Base-by-base conservation (phyloP, 2,888 invertebrate genomes). In the Chymomyza fuscimana region DNA sequence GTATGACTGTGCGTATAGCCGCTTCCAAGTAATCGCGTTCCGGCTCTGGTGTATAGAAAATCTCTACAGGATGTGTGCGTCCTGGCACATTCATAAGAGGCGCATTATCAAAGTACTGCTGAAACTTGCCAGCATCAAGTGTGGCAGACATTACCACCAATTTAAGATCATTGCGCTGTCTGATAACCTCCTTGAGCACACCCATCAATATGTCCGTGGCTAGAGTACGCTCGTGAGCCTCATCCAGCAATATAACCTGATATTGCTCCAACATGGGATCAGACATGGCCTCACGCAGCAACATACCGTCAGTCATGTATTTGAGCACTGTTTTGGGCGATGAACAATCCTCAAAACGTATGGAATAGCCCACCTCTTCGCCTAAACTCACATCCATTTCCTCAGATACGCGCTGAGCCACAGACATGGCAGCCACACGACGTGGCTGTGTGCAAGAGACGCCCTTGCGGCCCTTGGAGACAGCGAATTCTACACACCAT, bases 241-340 rank as follows among this genome's bases (percentile, higher is more conserved):
- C 99, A 87, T 99, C 99, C 58, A 99, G 95, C 67, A 99, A 92
- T 64, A 92, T 92, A 0, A 91, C 98, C 90, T 98, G 96, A 92
- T 99, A 99, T 12, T 95, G 95, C 82, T 99, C 99, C 7, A 99
- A 92, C 95, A 99, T 96, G 0, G 99, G 99, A 92, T 99, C 99
- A 0, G 98, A 98, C 99, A 99, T 99, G 0, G 98, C 99, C 93
- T 99, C 99, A 74, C 99, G 93, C 46, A 99, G 93, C 91, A 99
- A 94, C 99, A 99, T 99, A 97, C 99, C 99, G 88, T 99, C 99
- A 15, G 99, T 99, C 98, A 99, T 98, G 91, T 99, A 99, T 90
- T 99, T 99, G 1, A 99, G 93, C 36, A 98, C 94, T 0, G 99
- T 99, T 89, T 96, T 97, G 0, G 96, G 94, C 1, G 98, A 97